Evolutionary conservation across 2,888 invertebrate species (phyloP).

Genomic region (Agapetus fuscipes): DNA sequence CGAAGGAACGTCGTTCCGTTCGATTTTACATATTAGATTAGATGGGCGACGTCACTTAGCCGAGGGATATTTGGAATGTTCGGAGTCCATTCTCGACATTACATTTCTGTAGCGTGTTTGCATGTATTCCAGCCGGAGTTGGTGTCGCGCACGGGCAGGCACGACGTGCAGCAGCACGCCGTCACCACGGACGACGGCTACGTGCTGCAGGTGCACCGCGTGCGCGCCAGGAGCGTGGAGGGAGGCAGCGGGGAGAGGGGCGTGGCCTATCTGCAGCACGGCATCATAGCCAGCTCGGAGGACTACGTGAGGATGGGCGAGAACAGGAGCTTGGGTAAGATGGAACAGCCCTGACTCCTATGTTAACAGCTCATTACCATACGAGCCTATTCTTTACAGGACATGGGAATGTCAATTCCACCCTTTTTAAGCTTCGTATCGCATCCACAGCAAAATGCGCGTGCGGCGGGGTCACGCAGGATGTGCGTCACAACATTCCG

Average conservation of each 20-base stretch:
- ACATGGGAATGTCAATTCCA: too few relatives aligned
- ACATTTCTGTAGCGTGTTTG: background rate
- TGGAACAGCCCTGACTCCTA: background rate
- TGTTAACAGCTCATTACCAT: background rate
- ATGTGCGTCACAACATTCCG: too few relatives aligned
- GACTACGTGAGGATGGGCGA: slow-evolving; percentile 17
- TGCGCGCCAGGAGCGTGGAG: slow-evolving; percentile 30
- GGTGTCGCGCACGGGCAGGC: slow-evolving; percentile 33
- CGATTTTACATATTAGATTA: too few relatives aligned
- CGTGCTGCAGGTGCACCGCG: slow-evolving; percentile 50
- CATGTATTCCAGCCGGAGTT: slow-evolving; percentile 36
- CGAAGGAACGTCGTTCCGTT: too few relatives aligned
- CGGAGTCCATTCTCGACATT: too few relatives aligned
- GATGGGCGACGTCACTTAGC: too few relatives aligned
- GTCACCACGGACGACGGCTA: slow-evolving; percentile 50
- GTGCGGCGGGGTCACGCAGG: too few relatives aligned
- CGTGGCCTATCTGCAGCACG: slow-evolving; percentile 16
- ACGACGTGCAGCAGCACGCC: slow-evolving; percentile 41
- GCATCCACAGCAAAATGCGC: too few relatives aligned
- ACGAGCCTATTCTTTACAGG: too few relatives aligned
- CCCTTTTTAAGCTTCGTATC: too few relatives aligned
- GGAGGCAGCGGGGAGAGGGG: slow-evolving; percentile 5
- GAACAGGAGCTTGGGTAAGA: slow-evolving; percentile 12
- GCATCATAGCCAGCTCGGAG: slow-evolving; percentile 12
- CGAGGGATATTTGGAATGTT: too few relatives aligned